These are phyloP conservation scores for Eclectus roratus DNA, from an alignment of 2,113 vertebrate species.

Conservation along the genomic window DNA sequence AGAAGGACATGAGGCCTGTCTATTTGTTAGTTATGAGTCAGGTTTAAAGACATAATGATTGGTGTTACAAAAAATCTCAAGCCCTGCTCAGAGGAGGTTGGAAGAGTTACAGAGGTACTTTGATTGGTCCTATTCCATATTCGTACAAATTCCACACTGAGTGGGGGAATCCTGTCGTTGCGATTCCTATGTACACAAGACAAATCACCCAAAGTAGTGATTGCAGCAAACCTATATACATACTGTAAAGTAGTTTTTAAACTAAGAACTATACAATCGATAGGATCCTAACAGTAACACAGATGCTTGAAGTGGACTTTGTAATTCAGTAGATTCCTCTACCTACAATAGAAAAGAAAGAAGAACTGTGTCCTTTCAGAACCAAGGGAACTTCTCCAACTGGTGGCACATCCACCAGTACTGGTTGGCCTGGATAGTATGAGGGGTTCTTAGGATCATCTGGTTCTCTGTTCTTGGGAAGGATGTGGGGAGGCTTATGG, in stretches of 20 bases:
- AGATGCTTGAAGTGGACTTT: background rate
- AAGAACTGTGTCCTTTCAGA: background rate
- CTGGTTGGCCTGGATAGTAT: background rate
- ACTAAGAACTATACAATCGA: background rate
- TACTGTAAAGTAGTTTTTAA: background rate
- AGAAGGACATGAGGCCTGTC: background rate
- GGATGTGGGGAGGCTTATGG: background rate
- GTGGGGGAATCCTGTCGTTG: background rate
- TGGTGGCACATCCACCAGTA: background rate
- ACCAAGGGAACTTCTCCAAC: background rate
- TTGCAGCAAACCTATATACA: background rate
- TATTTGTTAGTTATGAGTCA: background rate
- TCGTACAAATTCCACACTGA: background rate
- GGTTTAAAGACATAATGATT: background rate
- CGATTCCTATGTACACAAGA: background rate
- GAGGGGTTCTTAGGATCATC: background rate
- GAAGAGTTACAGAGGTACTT: background rate
- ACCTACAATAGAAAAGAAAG: background rate
- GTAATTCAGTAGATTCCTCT: background rate
- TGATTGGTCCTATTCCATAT: background rate
- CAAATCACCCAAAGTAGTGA: background rate
- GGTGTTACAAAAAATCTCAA: background rate
- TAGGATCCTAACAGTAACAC: background rate
- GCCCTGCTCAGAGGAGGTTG: background rate
- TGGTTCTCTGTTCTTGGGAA: background rate